These are phyloP conservation scores for Aeoliscus strigatus DNA, from an alignment of 2,797 vertebrate genomes.

Conservation along the genomic window DNA sequence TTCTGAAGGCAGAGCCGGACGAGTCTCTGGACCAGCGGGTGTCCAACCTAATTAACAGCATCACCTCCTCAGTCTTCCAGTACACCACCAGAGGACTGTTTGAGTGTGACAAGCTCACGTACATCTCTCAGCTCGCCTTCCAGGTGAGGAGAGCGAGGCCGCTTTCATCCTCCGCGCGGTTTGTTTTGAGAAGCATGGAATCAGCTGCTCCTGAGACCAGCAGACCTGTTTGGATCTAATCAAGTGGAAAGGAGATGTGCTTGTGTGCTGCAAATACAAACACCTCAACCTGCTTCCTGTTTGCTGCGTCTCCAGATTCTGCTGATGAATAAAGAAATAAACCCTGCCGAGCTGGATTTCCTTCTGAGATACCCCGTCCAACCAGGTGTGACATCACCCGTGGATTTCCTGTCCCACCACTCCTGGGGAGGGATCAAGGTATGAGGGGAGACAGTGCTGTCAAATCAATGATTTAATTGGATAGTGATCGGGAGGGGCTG, in stretches of 20 bases:
- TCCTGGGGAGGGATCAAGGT: constrained; percentile 97
- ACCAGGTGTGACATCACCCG: constrained; percentile 77
- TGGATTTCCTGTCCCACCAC: constrained; percentile 89
- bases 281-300: constrained; percentile 13
- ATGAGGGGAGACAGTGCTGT: constrained; percentile 19
- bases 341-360: constrained; percentile 83
- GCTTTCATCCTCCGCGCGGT: constrained; percentile 36
- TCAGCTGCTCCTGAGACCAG: constrained; percentile 21
- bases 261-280: constrained; percentile 27
- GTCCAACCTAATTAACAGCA: constrained; percentile 85
- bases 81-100: constrained; percentile 92
- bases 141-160: constrained; percentile 47
- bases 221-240: constrained; percentile 37
- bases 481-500: no score
- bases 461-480: no score
- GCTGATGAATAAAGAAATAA: constrained; percentile 85
- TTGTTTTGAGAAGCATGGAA: constrained; percentile 33
- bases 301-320: constrained; percentile 76
- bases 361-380: constrained; percentile 86
- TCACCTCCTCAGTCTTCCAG: constrained; percentile 89
- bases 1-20: constrained; percentile 75
- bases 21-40: constrained; percentile 79
- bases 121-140: constrained; percentile 63
- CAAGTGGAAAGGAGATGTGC: constrained; percentile 37
- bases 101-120: constrained; percentile 83